Conservation (phyloP, 1,140 invertebrate genomes). For the Popillia japonica region DNA sequence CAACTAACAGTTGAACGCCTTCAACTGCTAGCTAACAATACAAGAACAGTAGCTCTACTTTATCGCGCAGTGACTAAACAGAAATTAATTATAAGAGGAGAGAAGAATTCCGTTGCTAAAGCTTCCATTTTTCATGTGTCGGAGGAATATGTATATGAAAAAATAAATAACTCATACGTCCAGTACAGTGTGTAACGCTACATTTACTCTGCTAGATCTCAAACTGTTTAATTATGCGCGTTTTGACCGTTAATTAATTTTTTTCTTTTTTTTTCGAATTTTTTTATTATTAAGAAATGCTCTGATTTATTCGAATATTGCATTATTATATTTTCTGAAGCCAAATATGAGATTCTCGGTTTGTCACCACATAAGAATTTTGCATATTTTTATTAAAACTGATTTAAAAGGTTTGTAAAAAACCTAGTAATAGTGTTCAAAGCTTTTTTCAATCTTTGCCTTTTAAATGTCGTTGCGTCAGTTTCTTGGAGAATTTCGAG, state of each 20-base stretch:
- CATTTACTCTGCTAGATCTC: background rate
- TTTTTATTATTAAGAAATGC: too few relatives aligned
- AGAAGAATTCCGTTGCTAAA: background rate
- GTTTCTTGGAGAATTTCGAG: too few relatives aligned
- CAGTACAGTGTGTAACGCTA: background rate
- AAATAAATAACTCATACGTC: slow-evolving; percentile 26
- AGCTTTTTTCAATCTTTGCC: too few relatives aligned
- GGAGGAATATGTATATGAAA: background rate
- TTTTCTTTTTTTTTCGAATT: background rate
- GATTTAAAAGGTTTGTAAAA: too few relatives aligned
- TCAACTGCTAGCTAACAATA: background rate
- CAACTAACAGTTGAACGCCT: background rate
- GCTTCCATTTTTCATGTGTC: background rate
- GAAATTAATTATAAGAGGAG: slow-evolving; percentile 19
- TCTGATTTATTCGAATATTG: too few relatives aligned
- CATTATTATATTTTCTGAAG: too few relatives aligned
- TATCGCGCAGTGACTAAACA: slow-evolving; percentile 25
- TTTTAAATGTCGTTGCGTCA: too few relatives aligned
- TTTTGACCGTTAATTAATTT: background rate
- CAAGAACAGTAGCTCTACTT: background rate
- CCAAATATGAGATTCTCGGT: too few relatives aligned
- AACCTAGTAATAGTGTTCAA: too few relatives aligned
- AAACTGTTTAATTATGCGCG: slow-evolving; percentile 7
- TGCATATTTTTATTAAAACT: too few relatives aligned
- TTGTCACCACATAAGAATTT: too few relatives aligned